Conservation (phyloP, 2,113 vertebrate species). For the Atlantisia rogersi region DNA sequence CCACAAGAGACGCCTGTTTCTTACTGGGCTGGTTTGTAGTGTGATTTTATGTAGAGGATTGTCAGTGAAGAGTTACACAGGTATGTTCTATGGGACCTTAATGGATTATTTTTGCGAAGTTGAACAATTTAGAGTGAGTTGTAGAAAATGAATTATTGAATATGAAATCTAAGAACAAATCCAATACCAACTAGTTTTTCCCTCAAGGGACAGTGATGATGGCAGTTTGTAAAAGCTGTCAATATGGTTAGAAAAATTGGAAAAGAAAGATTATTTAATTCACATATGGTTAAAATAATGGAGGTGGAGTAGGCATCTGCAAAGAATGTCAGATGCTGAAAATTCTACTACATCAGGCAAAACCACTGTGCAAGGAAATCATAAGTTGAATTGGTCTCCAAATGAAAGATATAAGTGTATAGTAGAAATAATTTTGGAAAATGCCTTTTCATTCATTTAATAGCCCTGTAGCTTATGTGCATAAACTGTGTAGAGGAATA, state of each 20-base stretch:
- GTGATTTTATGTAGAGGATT: background rate
- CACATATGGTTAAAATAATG: background rate
- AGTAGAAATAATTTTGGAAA: background rate
- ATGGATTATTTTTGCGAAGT: too few relatives aligned
- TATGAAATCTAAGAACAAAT: background rate
- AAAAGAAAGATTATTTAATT: background rate
- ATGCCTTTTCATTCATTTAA: background rate
- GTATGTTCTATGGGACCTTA: background rate
- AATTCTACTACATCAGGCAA: background rate
- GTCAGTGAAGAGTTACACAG: background rate
- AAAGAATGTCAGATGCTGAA: background rate
- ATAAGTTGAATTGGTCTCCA: background rate
- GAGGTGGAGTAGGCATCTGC: background rate
- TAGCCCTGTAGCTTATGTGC: background rate
- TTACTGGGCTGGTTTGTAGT: background rate
- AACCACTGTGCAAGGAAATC: background rate
- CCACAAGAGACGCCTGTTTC: background rate
- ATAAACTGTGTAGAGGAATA: background rate
- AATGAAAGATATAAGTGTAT: background rate
- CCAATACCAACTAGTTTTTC: background rate
- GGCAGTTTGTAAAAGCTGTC: background rate
- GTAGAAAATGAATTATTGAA: background rate
- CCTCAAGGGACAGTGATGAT: background rate
- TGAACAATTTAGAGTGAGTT: background rate
- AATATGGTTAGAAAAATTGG: background rate